phyloP scores from a whole-genome alignment of 2,888 invertebrate species.

The Syritta pipiens region DNA sequence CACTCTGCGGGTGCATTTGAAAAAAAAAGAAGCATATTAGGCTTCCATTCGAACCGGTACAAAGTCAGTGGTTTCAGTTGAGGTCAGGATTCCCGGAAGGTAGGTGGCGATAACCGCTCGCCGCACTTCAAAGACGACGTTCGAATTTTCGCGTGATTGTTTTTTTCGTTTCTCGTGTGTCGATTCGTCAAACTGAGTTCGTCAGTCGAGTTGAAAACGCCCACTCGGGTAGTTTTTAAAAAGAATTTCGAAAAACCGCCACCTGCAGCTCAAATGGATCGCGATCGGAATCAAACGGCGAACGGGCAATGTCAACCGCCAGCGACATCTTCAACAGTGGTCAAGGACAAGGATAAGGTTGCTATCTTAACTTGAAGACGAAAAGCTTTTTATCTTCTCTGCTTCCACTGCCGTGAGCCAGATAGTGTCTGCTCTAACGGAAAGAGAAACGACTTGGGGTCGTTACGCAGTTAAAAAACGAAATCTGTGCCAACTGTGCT shows the following conservation, averaged over 20 bases:
- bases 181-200: conserved; percentile 73
- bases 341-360: conserved; percentile 69
- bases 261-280: conserved; percentile 27
- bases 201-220: conserved; percentile 73
- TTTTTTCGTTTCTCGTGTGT: conserved; percentile 6
- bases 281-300: conserved; percentile 26
- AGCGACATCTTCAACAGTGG: conserved; percentile 36
- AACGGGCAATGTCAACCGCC: conserved; percentile 71
- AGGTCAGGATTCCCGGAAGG: conserved; percentile 74
- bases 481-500: conserved; percentile 29
- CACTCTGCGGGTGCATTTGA: conserved; percentile 26
- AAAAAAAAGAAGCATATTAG: conserved; percentile 23
- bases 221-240: conserved; percentile 70
- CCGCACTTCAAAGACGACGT: background rate
- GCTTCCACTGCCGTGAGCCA: background rate
- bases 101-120: conserved; percentile 56
- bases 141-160: conserved; percentile 2
- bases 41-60: conserved; percentile 52
- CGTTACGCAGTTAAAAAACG: conserved; percentile 10
- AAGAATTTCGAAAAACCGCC: conserved; percentile 20
- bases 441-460: conserved; percentile 7
- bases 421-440: background rate
- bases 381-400: background rate
- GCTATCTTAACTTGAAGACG: conserved; percentile 53
- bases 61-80: conserved; percentile 71